Conservation (phyloP, 2,797 vertebrate genomes). For the Gila robusta region DNA sequence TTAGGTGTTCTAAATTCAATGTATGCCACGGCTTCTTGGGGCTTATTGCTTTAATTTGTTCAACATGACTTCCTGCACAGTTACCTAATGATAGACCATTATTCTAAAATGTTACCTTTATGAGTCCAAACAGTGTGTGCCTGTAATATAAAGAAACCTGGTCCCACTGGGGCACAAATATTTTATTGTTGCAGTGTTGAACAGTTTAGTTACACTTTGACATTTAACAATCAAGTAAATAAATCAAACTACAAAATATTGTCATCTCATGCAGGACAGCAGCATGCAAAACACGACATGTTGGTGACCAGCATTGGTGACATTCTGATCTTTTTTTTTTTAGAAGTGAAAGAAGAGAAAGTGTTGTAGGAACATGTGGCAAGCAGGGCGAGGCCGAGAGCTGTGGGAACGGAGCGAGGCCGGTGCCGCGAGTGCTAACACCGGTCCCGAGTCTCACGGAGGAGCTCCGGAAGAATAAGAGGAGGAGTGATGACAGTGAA, state of each 20-base stretch:
- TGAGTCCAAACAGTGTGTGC: background rate
- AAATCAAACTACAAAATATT: background rate
- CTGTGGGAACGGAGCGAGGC: too few species aligned
- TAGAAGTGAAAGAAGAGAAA: background rate
- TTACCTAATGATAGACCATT: background rate
- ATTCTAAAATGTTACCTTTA: background rate
- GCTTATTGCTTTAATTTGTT: background rate
- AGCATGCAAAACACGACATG: too few species aligned
- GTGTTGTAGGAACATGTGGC: too few species aligned
- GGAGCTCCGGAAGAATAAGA: too few species aligned
- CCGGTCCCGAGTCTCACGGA: too few species aligned
- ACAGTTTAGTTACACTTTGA: background rate
- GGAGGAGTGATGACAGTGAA: too few species aligned
- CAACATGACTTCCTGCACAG: background rate
- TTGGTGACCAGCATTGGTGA: too few species aligned
- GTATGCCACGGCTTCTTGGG: background rate
- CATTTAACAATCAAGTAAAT: background rate
- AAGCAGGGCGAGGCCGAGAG: too few species aligned
- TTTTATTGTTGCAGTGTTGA: background rate
- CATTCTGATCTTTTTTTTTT: too few species aligned
- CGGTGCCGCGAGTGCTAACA: too few species aligned
- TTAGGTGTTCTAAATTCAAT: background rate
- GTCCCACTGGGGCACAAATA: background rate
- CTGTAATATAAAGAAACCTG: too few species aligned
- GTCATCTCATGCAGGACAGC: background rate